Percentiles rank a stretch among this genome's conserved stretches.
These are phyloP conservation scores for Drosophila hydei DNA, from an alignment of 1,140 invertebrate genomes.

Conservation along the genomic window DNA sequence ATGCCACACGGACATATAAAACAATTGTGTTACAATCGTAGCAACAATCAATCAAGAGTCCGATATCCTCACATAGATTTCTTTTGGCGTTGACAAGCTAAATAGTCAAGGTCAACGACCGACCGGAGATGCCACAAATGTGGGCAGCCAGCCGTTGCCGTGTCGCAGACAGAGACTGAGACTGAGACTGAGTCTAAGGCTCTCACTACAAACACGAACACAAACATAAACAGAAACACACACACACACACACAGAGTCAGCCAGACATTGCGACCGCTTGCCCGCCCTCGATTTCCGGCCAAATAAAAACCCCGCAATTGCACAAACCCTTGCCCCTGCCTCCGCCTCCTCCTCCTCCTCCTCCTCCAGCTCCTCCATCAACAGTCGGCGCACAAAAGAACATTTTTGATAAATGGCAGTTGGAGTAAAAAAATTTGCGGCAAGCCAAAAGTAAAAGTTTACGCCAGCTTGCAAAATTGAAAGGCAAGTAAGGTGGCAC, in stretches of 20 bases:
- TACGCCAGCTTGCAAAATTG: conserved; percentile 27
- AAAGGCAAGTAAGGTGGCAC: conserved; percentile 37
- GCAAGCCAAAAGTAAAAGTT: conserved; percentile 60
- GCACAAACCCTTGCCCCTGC: background rate
- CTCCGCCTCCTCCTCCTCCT: background rate
- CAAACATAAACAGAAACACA: background rate
- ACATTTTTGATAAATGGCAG: conserved; percentile 56
- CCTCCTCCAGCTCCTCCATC: background rate
- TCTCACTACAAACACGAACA: background rate
- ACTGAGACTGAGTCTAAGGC: conserved; percentile 9
- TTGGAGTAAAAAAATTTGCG: conserved; percentile 50
- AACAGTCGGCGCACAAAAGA: background rate
- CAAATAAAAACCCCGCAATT: background rate
- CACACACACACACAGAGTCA: background rate
- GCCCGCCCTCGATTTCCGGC: conserved; percentile 3
- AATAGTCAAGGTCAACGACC: conserved; percentile 56
- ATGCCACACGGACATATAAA: conserved; percentile 12
- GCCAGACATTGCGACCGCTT: background rate
- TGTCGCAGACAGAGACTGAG: conserved; percentile 27
- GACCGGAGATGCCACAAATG: conserved; percentile 41
- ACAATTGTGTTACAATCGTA: conserved; percentile 23
- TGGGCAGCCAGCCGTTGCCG: conserved; percentile 22
- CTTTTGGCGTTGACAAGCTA: conserved; percentile 14
- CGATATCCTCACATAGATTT: conserved; percentile 1
- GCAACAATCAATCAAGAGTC: conserved; percentile 35